Conservation (phyloP, 2,888 invertebrate species). For the Aquatica leii region DNA sequence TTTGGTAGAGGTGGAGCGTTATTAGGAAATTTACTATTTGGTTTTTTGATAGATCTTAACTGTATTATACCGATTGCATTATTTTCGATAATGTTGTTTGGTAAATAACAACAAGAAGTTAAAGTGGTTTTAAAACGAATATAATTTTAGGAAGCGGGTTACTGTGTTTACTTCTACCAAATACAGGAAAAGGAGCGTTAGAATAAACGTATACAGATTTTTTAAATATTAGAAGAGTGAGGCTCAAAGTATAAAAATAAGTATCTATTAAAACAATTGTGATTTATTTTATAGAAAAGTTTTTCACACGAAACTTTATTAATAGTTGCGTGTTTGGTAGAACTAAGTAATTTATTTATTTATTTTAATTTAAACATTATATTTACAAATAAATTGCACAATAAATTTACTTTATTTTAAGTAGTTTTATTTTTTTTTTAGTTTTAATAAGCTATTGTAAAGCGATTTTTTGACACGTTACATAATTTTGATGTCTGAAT, state of each 20-base stretch:
- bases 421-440: too few species aligned
- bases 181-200: slow-evolving; percentile 76
- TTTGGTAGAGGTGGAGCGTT: slow-evolving; percentile 81
- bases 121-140: slow-evolving; percentile 22
- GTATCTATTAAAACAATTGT: slow-evolving; percentile 2
- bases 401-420: background rate
- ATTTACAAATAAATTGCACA: slow-evolving; percentile 8
- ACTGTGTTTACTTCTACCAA: slow-evolving; percentile 78
- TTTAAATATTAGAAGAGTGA: slow-evolving; percentile 1
- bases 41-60: slow-evolving; percentile 81
- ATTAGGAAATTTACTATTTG: slow-evolving; percentile 78
- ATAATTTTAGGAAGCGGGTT: slow-evolving; percentile 72
- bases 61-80: slow-evolving; percentile 78
- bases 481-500: too few species aligned
- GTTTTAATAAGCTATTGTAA: too few species aligned
- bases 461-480: too few species aligned
- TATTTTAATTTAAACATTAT: slow-evolving; percentile 4
- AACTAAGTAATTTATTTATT: slow-evolving; percentile 6
- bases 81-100: slow-evolving; percentile 76
- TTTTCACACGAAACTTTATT: background rate
- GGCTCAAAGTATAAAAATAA: background rate
- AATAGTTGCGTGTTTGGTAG: background rate
- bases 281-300: background rate
- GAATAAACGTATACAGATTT: slow-evolving; percentile 61
- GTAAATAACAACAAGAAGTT: too few species aligned